Evolutionary conservation across 2,888 invertebrate genomes (phyloP).

Genomic region (Sphaerophoria rueppellii): DNA sequence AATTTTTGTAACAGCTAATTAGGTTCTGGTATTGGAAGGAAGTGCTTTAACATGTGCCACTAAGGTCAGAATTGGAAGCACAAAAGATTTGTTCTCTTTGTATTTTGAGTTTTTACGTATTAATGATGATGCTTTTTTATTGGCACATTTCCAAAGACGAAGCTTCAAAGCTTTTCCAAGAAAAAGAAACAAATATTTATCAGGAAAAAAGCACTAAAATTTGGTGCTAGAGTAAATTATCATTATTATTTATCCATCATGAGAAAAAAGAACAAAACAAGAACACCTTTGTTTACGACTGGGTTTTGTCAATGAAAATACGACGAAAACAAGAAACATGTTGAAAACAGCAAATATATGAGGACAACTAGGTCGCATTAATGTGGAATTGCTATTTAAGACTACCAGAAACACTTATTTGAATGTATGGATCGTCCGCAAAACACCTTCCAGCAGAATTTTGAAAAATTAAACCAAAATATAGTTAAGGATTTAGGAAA

Average conservation of each 20-base stretch:
- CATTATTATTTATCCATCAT: constrained; percentile 34
- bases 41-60: neutral
- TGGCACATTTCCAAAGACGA: constrained; percentile 57
- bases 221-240: constrained; percentile 1
- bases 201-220: constrained; percentile 24
- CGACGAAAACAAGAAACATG: constrained; percentile 23
- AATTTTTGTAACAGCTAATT: too few relatives aligned
- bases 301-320: neutral
- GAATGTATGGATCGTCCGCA: too few relatives aligned
- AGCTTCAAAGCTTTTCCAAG: constrained; percentile 43
- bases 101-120: constrained; percentile 41
- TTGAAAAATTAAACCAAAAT: too few relatives aligned
- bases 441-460: too few relatives aligned
- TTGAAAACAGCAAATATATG: neutral
- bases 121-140: neutral
- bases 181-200: constrained; percentile 12
- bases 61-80: constrained; percentile 29
- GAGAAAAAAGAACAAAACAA: constrained; percentile 20
- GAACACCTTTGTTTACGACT: constrained; percentile 4
- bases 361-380: neutral
- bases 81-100: constrained; percentile 1
- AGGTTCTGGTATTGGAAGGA: too few relatives aligned
- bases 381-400: too few relatives aligned
- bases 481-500: too few relatives aligned
- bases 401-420: too few relatives aligned